These are phyloP conservation scores for Callipepla squamata DNA, from an alignment of 2,113 vertebrate genomes.

Conservation along the genomic window DNA sequence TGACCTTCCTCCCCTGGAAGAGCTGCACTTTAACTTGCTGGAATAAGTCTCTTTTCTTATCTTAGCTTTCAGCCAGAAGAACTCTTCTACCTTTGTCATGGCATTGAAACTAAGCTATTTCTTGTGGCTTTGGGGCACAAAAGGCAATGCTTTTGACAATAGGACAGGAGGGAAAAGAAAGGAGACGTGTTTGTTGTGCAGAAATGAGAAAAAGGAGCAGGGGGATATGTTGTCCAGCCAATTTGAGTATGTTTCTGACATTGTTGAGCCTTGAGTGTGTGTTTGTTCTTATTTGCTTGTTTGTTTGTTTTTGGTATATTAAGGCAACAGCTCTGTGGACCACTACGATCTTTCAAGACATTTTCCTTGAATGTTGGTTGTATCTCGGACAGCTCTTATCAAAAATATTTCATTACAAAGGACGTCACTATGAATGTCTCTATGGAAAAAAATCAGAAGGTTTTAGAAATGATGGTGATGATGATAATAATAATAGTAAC, in stretches of 20 bases:
- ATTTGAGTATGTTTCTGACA: not conserved
- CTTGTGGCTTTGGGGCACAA: not conserved
- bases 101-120: not conserved
- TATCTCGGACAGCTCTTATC: not conserved
- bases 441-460: not conserved
- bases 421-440: not conserved
- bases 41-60: conserved; percentile 58
- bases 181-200: not conserved
- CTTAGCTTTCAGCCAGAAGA: conserved; percentile 49
- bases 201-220: not conserved
- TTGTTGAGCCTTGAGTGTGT: fast-evolving
- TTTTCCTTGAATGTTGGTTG: not conserved
- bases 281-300: not conserved
- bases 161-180: not conserved
- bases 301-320: not conserved
- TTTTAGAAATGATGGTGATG: too few species aligned
- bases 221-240: not conserved
- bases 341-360: not conserved
- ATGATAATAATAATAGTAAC: too few species aligned
- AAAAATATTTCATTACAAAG: not conserved
- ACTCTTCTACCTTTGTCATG: not conserved
- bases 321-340: not conserved
- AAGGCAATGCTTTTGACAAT: not conserved
- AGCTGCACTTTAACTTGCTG: conserved; percentile 41
- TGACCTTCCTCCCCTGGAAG: conserved; percentile 33